Conservation (phyloP, 2,113 vertebrate species). For the Symphodus melops region DNA sequence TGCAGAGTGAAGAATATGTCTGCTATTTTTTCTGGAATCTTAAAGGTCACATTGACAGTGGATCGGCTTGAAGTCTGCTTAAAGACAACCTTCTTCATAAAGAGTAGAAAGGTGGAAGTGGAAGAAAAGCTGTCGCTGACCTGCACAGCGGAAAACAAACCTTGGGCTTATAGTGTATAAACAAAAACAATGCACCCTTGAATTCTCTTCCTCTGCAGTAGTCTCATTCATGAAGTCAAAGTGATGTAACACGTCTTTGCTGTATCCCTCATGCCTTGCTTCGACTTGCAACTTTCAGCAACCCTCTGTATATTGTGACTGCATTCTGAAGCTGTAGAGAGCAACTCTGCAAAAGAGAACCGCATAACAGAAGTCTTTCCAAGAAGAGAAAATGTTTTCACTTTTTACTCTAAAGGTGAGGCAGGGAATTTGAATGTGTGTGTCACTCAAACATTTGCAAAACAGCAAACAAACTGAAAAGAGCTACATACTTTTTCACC, state of each 20-base stretch:
- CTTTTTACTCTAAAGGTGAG: constrained; percentile 7
- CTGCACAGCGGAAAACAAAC: constrained; percentile 9
- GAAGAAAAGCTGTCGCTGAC: constrained; percentile 35
- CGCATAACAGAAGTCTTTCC: neutral
- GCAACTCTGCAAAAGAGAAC: neutral
- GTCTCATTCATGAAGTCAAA: constrained; percentile 1
- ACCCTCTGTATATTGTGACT: neutral
- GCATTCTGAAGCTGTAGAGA: neutral
- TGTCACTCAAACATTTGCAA: neutral
- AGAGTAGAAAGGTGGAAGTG: constrained; percentile 8
- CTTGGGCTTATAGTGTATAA: neutral
- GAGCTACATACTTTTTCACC: neutral
- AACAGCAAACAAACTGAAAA: too few relatives aligned
- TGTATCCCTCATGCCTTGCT: neutral
- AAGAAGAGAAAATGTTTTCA: constrained; percentile 1
- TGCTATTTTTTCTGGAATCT: constrained; percentile 24
- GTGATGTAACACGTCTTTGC: neutral
- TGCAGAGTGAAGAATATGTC: constrained; percentile 43
- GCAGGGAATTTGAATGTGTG: neutral
- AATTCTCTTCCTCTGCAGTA: neutral
- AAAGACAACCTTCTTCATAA: constrained; percentile 28
- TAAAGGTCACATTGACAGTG: constrained; percentile 60
- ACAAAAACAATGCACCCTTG: neutral
- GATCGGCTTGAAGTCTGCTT: constrained; percentile 32
- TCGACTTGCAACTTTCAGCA: neutral